Evolutionary conservation across 2,888 invertebrate genomes (phyloP).

Genomic region (Camptogramma bilineatum): DNA sequence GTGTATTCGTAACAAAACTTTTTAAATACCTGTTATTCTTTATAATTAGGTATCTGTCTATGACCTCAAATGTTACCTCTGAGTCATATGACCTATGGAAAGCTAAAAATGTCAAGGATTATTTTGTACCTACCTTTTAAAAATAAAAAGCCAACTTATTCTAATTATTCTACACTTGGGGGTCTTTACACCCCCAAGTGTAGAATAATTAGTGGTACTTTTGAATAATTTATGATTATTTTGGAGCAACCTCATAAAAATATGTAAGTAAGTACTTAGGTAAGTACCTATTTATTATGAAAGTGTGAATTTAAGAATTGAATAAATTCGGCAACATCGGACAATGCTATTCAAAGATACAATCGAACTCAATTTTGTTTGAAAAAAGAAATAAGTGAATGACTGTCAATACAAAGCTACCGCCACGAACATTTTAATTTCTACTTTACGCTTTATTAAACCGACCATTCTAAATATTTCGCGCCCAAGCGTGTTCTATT

Average conservation of each 20-base stretch:
- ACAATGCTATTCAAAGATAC: conserved; percentile 10
- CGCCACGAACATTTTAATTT: conserved; percentile 57
- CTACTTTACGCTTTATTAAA: conserved; percentile 64
- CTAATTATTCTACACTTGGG: too few relatives aligned
- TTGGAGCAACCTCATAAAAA: too few relatives aligned
- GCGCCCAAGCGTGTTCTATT: conserved; percentile 67
- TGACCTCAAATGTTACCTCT: conserved; percentile 33
- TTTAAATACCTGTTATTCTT: conserved; percentile 8
- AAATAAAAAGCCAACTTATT: neutral
- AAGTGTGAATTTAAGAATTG: conserved; percentile 9
- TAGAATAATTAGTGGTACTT: too few relatives aligned
- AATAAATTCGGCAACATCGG: neutral
- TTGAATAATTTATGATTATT: too few relatives aligned
- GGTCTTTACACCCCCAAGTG: too few relatives aligned
- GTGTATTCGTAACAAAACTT: neutral
- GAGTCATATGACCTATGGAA: conserved; percentile 30
- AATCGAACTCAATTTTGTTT: conserved; percentile 36
- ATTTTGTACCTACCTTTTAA: neutral
- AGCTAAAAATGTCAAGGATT: conserved; percentile 36
- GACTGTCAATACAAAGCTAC: conserved; percentile 33
- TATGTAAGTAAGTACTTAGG: neutral
- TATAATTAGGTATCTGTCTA: conserved; percentile 28
- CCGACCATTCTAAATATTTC: conserved; percentile 58
- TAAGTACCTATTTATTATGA: neutral
- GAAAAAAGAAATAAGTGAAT: conserved; percentile 21